Conservation (phyloP, 2,888 invertebrate genomes). For the Neria commutata region DNA sequence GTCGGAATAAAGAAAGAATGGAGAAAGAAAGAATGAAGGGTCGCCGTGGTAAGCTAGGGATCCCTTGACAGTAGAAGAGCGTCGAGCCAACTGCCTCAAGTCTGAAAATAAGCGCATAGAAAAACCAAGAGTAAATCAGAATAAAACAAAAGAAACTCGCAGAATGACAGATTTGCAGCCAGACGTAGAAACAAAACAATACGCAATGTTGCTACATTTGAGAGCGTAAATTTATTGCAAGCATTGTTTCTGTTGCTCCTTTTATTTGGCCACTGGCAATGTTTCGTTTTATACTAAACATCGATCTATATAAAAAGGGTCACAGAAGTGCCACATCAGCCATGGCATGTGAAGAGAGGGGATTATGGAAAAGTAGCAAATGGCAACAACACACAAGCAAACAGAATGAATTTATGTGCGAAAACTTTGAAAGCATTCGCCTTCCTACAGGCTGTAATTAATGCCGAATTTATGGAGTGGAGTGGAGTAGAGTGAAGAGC, state of each 20-base stretch:
- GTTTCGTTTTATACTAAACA: background rate
- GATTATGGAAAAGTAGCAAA: background rate
- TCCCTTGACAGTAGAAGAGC: constrained; percentile 1
- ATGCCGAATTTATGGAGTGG: constrained; percentile 9
- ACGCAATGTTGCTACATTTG: constrained; percentile 2
- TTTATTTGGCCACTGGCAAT: constrained; percentile 9
- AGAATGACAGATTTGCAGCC: background rate
- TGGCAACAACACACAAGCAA: background rate
- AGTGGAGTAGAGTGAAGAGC: too few relatives aligned
- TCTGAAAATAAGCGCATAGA: background rate
- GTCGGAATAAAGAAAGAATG: too few relatives aligned
- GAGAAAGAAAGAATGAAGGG: background rate
- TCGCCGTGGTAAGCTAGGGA: too few relatives aligned
- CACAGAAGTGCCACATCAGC: background rate
- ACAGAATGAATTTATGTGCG: constrained; percentile 8
- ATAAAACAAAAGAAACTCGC: background rate
- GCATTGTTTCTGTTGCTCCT: constrained; percentile 5
- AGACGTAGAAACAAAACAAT: background rate
- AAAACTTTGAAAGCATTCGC: constrained; percentile 10
- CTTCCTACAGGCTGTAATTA: constrained; percentile 6
- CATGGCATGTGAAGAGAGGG: background rate
- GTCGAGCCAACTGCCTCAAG: background rate
- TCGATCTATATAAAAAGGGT: too few relatives aligned
- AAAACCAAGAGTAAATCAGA: background rate
- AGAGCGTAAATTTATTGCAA: constrained; percentile 21